Conservation (phyloP, 2,888 invertebrate genomes). For the Allacma fusca region DNA sequence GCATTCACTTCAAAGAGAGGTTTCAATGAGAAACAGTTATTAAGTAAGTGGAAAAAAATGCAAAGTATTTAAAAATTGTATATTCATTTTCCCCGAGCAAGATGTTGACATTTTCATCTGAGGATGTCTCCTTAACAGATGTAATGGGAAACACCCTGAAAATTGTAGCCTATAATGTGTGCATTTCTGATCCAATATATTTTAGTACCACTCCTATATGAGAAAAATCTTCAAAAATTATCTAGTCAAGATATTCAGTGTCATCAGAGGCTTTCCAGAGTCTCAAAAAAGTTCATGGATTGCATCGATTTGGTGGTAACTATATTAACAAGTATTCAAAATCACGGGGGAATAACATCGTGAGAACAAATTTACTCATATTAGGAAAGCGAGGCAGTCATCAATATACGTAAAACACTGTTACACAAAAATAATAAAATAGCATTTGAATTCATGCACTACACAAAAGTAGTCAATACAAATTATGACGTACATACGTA, state of each 20-base stretch:
- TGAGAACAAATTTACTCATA: too few relatives aligned
- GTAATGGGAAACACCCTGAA: neutral
- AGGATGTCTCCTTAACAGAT: neutral
- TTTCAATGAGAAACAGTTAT: too few relatives aligned
- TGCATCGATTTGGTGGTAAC: neutral
- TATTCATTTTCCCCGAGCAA: too few relatives aligned
- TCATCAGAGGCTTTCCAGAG: neutral
- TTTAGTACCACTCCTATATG: neutral
- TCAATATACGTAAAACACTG: too few relatives aligned
- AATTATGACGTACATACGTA: neutral
- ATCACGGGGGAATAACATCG: too few relatives aligned
- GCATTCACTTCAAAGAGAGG: too few relatives aligned
- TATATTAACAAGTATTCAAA: neutral
- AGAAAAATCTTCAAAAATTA: neutral
- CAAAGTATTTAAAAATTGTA: too few relatives aligned
- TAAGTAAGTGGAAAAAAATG: too few relatives aligned
- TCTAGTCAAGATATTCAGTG: conserved; percentile 4
- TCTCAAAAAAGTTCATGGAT: neutral
- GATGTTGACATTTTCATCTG: neutral
- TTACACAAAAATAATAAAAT: neutral
- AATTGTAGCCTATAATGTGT: conserved; percentile 9
- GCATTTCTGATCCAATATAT: conserved; percentile 16
- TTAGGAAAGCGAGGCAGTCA: too few relatives aligned
- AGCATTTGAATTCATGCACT: neutral
- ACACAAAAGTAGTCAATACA: neutral